These are phyloP conservation scores for Esox lucius DNA, from an alignment of 2,797 vertebrate species.

Conservation along the genomic window DNA sequence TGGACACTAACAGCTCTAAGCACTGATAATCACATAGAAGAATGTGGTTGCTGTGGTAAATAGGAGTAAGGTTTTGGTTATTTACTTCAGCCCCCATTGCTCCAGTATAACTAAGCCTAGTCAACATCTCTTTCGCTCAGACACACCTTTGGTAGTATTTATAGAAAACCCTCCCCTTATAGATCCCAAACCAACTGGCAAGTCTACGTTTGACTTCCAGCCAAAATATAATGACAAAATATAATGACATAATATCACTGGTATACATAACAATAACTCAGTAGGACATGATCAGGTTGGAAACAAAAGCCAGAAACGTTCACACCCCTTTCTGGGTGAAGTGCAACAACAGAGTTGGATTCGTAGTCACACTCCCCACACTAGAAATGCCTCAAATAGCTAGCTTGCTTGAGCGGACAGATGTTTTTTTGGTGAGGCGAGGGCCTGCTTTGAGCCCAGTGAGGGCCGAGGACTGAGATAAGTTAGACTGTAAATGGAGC, in stretches of 20 bases:
- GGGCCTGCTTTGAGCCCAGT: too few relatives aligned
- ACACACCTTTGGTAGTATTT: slow-evolving; percentile 11
- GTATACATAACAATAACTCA: slow-evolving; percentile 7
- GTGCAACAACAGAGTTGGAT: background rate
- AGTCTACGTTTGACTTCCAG: slow-evolving; percentile 23
- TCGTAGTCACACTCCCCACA: background rate
- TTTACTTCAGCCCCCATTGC: slow-evolving; percentile 33
- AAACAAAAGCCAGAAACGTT: slow-evolving; percentile 11
- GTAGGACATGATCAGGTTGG: background rate
- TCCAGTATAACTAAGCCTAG: slow-evolving; percentile 18
- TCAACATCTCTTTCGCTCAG: slow-evolving; percentile 16
- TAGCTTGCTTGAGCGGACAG: background rate
- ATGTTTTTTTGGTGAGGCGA: background rate
- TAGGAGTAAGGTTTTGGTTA: slow-evolving; percentile 34
- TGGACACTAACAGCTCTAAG: slow-evolving; percentile 28
- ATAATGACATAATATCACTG: slow-evolving; percentile 24
- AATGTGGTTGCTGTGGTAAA: slow-evolving; percentile 42
- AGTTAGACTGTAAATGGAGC: background rate
- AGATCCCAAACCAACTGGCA: slow-evolving; percentile 3
- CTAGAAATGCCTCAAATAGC: background rate
- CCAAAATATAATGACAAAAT: slow-evolving; percentile 24
- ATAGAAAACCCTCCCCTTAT: background rate
- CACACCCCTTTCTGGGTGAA: slow-evolving; percentile 1
- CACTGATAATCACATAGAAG: slow-evolving; percentile 28
- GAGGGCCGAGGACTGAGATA: too few relatives aligned